Percentiles rank a stretch among this genome's conserved stretches.
These are phyloP conservation scores for Dermatophagoides farinae DNA, from an alignment of 1,140 invertebrate genomes.

Conservation along the genomic window DNA sequence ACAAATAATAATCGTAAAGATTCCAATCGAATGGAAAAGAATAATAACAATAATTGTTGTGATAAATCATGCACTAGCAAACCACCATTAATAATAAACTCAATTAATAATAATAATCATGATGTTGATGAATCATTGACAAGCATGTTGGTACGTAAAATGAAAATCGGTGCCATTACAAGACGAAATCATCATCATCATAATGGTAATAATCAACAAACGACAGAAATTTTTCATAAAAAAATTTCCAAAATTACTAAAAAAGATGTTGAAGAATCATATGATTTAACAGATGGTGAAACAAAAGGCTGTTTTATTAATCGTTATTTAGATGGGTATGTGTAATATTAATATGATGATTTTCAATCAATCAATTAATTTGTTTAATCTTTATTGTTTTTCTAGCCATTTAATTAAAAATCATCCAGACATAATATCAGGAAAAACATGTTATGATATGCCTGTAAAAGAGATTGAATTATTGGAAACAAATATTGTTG, in stretches of 20 bases:
- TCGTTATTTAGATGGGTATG: constrained; percentile 49
- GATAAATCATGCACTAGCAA: neutral
- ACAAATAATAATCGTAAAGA: neutral
- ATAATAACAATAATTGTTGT: neutral
- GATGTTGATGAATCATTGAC: neutral
- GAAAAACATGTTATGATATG: constrained; percentile 24
- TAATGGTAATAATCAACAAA: neutral
- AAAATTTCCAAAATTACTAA: neutral
- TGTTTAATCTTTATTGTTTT: neutral
- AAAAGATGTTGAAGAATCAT: neutral
- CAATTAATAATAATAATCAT: neutral
- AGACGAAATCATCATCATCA: neutral
- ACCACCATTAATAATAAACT: neutral
- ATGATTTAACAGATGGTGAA: neutral
- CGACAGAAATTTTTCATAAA: neutral
- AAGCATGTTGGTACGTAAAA: neutral
- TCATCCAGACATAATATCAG: constrained; percentile 25
- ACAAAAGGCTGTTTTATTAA: constrained; percentile 13
- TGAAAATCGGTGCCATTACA: constrained; percentile 1
- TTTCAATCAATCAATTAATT: too few relatives aligned
- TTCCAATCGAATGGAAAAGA: neutral
- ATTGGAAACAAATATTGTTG: constrained; percentile 30
- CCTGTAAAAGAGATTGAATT: constrained; percentile 35
- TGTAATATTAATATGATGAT: constrained; percentile 2
- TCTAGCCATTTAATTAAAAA: constrained; percentile 21